Conservation (phyloP, 2,888 invertebrate genomes). For the Coenonympha glycerion region DNA sequence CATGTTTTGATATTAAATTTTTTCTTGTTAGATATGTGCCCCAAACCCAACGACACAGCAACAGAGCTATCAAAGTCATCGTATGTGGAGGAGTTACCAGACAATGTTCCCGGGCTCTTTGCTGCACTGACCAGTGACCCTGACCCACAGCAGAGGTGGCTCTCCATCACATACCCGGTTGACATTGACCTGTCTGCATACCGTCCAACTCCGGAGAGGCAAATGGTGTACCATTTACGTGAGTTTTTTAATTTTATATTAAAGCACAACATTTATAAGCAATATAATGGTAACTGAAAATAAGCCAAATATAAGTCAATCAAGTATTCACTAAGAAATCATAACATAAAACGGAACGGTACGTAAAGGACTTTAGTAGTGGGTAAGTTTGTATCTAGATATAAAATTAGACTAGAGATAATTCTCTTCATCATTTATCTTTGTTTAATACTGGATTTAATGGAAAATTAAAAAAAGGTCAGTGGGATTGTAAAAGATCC, state of each 20-base stretch:
- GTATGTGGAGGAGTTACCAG: slow-evolving; percentile 88
- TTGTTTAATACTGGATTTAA: too few species aligned
- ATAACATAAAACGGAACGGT: too few species aligned
- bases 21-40: slow-evolving; percentile 90
- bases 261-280: background rate
- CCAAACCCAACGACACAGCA: slow-evolving; percentile 86
- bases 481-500: too few species aligned
- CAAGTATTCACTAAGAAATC: too few species aligned
- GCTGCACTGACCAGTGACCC: slow-evolving; percentile 86
- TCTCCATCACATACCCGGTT: slow-evolving; percentile 87
- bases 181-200: slow-evolving; percentile 82
- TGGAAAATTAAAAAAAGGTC: too few species aligned
- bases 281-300: too few species aligned
- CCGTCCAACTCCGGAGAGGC: slow-evolving; percentile 79
- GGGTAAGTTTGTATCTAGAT: too few species aligned
- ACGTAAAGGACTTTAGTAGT: too few species aligned
- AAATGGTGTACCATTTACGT: slow-evolving; percentile 83
- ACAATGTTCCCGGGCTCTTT: slow-evolving; percentile 89
- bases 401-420: too few species aligned
- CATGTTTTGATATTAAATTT: background rate
- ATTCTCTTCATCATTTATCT: too few species aligned
- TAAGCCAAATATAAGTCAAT: too few species aligned
- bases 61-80: slow-evolving; percentile 84
- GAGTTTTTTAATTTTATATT: slow-evolving; percentile 48
- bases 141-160: slow-evolving; percentile 86